Evolutionary conservation across 37 sponge, comb jelly and placozoan genomes (phyloP).

Genomic region (Geodia barretti): DNA sequence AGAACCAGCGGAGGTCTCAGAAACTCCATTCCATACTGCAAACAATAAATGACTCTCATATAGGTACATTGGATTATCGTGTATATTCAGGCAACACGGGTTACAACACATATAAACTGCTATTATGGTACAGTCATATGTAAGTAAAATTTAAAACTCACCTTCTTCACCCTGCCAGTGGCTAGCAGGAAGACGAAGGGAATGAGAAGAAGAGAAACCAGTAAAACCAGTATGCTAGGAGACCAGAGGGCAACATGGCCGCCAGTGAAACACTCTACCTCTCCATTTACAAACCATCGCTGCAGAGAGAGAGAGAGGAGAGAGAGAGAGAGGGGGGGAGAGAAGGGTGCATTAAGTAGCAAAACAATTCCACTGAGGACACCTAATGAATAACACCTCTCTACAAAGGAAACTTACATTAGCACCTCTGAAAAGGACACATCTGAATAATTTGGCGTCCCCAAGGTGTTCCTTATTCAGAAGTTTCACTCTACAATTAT

Average conservation of each 20-base stretch:
- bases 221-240: constrained; percentile 44
- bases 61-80: neutral
- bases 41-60: neutral
- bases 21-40: neutral
- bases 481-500: too few relatives aligned
- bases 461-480: too few relatives aligned
- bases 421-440: too few relatives aligned
- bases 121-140: too few relatives aligned
- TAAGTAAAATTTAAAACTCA: too few relatives aligned
- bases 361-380: too few relatives aligned
- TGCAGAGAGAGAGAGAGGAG: constrained; percentile 7
- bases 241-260: constrained; percentile 55
- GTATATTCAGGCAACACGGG: neutral
- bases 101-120: neutral
- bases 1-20: constrained; percentile 9
- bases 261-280: constrained; percentile 60
- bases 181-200: constrained; percentile 16
- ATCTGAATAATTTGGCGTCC: too few relatives aligned
- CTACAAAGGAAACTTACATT: too few relatives aligned
- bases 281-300: constrained; percentile 67
- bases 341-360: too few relatives aligned
- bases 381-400: too few relatives aligned
- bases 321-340: neutral
- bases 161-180: neutral
- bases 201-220: constrained; percentile 15